These are phyloP conservation scores for Smittia aterrima DNA, from an alignment of 2,888 invertebrate genomes.

Conservation along the genomic window DNA sequence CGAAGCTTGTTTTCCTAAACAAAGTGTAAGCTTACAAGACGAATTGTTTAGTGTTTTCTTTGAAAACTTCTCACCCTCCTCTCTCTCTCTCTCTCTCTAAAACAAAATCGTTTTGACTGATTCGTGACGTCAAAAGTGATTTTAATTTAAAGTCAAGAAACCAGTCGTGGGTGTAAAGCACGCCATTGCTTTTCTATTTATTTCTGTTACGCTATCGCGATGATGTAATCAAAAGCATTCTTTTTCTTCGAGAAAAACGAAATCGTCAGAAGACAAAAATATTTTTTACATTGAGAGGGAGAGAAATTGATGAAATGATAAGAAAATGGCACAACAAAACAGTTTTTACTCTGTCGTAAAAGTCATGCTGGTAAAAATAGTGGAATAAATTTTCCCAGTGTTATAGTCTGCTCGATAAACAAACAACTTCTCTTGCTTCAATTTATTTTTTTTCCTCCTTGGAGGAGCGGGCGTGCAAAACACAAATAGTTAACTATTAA, in stretches of 20 bases:
- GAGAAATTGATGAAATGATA: constrained; percentile 25
- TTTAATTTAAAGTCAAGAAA: neutral
- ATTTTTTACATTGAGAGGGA: neutral
- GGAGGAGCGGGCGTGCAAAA: neutral
- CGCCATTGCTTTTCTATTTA: neutral
- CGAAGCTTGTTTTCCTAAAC: neutral
- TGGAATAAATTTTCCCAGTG: neutral
- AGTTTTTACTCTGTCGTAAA: neutral
- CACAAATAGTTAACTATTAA: neutral
- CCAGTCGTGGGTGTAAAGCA: neutral
- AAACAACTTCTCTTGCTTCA: neutral
- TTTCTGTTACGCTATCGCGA: neutral
- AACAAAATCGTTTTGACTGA: too few species aligned
- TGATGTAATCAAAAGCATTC: neutral
- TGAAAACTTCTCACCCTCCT: too few species aligned
- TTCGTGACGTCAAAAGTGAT: too few species aligned
- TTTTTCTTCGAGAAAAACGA: neutral
- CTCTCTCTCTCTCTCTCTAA: too few species aligned
- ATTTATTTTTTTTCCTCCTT: neutral
- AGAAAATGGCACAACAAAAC: constrained; percentile 20
- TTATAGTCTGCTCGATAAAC: neutral
- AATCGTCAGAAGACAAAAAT: neutral
- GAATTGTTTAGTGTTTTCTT: too few species aligned
- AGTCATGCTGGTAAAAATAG: neutral
- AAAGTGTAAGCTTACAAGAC: constrained; percentile 6